Evolutionary conservation across 2,113 vertebrate genomes (phyloP).

Genomic region (Corythornis cristatus): DNA sequence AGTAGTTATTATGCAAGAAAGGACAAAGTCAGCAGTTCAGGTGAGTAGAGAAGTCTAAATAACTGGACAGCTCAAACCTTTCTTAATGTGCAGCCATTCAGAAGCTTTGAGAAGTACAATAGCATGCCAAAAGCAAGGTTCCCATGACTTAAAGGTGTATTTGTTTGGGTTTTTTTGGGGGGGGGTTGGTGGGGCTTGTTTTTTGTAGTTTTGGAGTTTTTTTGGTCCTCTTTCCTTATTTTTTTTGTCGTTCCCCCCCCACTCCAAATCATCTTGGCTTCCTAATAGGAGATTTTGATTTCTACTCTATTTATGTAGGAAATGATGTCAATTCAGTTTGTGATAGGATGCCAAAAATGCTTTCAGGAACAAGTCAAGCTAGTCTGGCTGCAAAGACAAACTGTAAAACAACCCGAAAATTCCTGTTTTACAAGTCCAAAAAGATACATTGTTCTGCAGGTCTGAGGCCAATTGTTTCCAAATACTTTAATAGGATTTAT

Average conservation of each 20-base stretch:
- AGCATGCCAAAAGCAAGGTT: conserved; percentile 67
- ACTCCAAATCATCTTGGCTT: conserved; percentile 20
- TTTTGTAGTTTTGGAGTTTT: not conserved
- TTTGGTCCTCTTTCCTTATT: not conserved
- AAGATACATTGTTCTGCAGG: conserved; percentile 83
- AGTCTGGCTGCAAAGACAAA: conserved; percentile 64
- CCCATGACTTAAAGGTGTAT: conserved; percentile 59
- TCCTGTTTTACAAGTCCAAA: conserved; percentile 74
- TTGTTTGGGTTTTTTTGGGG: not conserved
- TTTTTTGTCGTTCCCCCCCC: not conserved
- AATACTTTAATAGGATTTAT: conserved; percentile 10
- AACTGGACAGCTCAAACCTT: conserved; percentile 71
- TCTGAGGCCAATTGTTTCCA: conserved; percentile 71
- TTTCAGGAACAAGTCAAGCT: conserved; percentile 57
- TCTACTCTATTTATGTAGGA: conserved; percentile 40
- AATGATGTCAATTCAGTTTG: conserved; percentile 54
- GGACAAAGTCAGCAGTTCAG: conserved; percentile 80
- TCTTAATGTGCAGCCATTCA: conserved; percentile 71
- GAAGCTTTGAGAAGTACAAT: conserved; percentile 57
- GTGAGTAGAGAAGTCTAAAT: conserved; percentile 67
- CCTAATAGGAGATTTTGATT: not conserved
- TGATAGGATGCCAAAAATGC: conserved; percentile 58
- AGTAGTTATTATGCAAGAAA: conserved; percentile 78
- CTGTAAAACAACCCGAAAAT: conserved; percentile 1
- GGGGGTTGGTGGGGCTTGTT: not conserved